A percentile compares a stretch with the other conserved stretches of the same genome.
Evolutionary conservation across 2,113 vertebrate species (phyloP).

Genomic region (Tachuris rubrigastra): DNA sequence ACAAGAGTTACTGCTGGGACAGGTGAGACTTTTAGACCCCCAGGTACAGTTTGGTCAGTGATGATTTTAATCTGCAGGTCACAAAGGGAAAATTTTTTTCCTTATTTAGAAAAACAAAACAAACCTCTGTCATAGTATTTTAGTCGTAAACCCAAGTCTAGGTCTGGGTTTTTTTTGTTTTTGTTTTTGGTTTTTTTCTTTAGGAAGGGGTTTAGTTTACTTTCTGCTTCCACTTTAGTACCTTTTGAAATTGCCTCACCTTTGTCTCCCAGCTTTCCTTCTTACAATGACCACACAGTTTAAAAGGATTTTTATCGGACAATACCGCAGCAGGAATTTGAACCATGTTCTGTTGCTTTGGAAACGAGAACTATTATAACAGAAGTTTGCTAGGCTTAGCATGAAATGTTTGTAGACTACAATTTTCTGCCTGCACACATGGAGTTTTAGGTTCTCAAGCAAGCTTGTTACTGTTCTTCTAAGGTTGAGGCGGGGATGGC

Average conservation of each 20-base stretch:
- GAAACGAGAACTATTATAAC: background rate
- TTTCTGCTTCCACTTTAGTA: background rate
- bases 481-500: background rate
- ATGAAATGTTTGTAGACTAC: background rate
- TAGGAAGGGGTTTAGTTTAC: background rate
- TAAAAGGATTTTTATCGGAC: background rate
- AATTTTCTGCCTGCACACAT: background rate
- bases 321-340: background rate
- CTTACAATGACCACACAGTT: background rate
- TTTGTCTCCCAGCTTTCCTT: background rate
- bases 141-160: background rate
- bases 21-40: background rate
- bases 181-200: too few relatives aligned
- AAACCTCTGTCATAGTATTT: background rate
- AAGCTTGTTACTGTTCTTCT: background rate
- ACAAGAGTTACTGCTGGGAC: background rate
- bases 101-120: background rate
- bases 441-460: background rate
- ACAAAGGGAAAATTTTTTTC: background rate
- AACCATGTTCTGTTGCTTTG: constrained; percentile 23
- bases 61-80: background rate
- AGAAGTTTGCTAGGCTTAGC: background rate
- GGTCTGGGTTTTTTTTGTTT: too few relatives aligned
- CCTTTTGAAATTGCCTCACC: background rate
- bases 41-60: background rate